Evolutionary conservation across 2,888 invertebrate genomes (phyloP).

Genomic region (Macaria liturata): DNA sequence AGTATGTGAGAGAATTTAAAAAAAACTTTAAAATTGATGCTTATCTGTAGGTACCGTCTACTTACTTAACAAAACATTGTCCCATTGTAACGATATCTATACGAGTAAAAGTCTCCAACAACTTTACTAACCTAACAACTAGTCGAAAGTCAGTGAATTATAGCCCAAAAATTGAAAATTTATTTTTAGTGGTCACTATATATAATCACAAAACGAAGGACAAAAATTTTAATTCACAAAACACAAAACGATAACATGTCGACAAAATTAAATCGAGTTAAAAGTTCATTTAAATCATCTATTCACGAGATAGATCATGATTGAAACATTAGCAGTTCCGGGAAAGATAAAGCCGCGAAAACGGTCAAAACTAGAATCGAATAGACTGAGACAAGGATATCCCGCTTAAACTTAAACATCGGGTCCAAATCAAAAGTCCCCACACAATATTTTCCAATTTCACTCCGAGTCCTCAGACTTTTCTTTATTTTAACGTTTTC

Average conservation of each 20-base stretch:
- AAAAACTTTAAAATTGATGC: no score
- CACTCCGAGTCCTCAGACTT: constrained; percentile 23
- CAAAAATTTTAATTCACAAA: background rate
- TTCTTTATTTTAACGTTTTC: constrained; percentile 23
- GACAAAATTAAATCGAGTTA: no score
- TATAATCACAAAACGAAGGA: background rate
- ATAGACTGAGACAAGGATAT: constrained; percentile 71
- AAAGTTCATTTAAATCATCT: no score
- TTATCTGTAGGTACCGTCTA: no score
- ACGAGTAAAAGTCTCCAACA: no score
- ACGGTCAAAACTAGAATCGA: constrained; percentile 71
- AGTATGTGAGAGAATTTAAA: no score
- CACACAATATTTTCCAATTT: constrained; percentile 24
- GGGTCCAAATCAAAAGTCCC: constrained; percentile 48
- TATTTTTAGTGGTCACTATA: background rate
- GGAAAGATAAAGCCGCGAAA: constrained; percentile 71
- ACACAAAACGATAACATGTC: no score
- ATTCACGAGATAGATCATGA: background rate
- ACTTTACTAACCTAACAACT: no score
- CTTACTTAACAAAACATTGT: no score
- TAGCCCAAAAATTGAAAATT: no score
- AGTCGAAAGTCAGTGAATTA: no score
- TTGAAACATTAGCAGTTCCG: constrained; percentile 39
- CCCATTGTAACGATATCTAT: no score
- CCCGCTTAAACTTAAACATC: constrained; percentile 65